phyloP scores from a whole-genome alignment of 2,797 vertebrate species.

The Muscicapa comitata region DNA sequence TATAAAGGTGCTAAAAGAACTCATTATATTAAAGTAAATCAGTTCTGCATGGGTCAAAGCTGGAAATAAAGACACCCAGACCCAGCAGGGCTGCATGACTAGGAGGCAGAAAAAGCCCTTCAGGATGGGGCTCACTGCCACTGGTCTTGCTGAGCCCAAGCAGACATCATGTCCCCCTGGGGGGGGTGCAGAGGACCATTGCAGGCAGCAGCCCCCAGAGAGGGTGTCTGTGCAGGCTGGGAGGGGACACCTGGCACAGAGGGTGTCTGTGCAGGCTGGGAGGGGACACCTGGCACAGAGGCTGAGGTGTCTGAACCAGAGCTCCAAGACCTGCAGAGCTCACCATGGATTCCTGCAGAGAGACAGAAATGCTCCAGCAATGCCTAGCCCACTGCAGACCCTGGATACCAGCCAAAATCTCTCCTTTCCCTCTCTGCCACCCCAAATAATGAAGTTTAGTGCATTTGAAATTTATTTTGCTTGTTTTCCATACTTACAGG shows the following conservation, averaged over 20 bases:
- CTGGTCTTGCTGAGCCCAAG: accelerated
- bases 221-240: no score
- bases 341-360: background rate
- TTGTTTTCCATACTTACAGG: background rate
- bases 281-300: background rate
- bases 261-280: accelerated
- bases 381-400: accelerated
- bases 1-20: background rate
- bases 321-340: background rate
- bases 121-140: accelerated
- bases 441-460: background rate
- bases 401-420: background rate
- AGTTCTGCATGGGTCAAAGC: background rate
- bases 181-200: accelerated
- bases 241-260: background rate
- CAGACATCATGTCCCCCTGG: accelerated
- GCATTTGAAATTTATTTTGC: background rate
- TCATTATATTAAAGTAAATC: background rate
- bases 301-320: accelerated
- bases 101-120: background rate
- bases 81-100: background rate
- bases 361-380: background rate
- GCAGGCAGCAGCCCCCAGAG: background rate
- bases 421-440: background rate
- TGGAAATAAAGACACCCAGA: background rate